Evolutionary conservation across 2,888 invertebrate genomes (phyloP).

Genomic region (Xanthorhoe spadicearia): DNA sequence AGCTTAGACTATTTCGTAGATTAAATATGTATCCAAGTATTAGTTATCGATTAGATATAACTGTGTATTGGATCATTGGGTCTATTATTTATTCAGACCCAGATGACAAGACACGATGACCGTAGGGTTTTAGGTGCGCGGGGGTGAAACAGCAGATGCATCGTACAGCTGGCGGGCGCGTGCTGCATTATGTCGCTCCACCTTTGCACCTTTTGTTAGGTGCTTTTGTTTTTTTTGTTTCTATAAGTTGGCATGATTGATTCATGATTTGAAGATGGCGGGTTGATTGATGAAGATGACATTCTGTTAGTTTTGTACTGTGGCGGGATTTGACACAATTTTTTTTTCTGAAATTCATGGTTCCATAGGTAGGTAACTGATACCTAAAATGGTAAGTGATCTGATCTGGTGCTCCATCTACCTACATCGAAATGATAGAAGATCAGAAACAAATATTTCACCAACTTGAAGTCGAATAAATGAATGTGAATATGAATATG

Average conservation of each 20-base stretch:
- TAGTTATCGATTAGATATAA: slow-evolving; percentile 6
- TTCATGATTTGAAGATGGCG: slow-evolving; percentile 41
- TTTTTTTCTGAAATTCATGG: too few species aligned
- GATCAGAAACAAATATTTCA: too few species aligned
- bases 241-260: slow-evolving; percentile 46
- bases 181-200: slow-evolving; percentile 50
- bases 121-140: slow-evolving; percentile 42
- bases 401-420: too few species aligned
- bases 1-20: not conserved
- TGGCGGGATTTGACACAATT: not conserved
- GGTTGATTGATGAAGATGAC: slow-evolving; percentile 34
- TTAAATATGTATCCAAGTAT: not conserved
- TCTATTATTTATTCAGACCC: slow-evolving; percentile 33
- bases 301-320: slow-evolving; percentile 29
- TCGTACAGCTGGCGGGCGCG: slow-evolving; percentile 58
- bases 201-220: slow-evolving; percentile 60
- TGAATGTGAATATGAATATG: too few species aligned
- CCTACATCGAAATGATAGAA: too few species aligned
- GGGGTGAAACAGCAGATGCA: slow-evolving; percentile 58
- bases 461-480: too few species aligned
- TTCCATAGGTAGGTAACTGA: too few species aligned
- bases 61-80: slow-evolving; percentile 14
- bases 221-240: slow-evolving; percentile 49
- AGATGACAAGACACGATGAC: slow-evolving; percentile 50
- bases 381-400: too few species aligned